Percentiles rank a stretch among this genome's conserved stretches.
Conservation (phyloP, 2,113 vertebrate species). For the Sylvia atricapilla region DNA sequence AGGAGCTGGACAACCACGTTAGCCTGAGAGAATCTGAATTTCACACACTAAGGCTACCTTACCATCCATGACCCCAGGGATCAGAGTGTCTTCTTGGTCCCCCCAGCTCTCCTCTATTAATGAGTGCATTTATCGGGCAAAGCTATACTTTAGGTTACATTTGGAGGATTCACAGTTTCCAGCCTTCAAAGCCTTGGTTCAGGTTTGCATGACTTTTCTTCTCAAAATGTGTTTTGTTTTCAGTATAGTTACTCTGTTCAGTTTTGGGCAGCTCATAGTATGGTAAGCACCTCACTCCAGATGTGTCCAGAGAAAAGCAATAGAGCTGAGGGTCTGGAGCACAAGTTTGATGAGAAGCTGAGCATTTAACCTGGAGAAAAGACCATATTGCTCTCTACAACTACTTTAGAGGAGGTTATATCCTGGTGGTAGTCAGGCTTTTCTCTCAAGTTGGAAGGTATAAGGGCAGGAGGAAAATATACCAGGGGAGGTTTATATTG, state of each 20-base stretch:
- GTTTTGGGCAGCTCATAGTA: neutral
- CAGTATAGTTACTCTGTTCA: fast-evolving
- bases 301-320: neutral
- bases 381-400: neutral
- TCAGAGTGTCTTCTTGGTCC: neutral
- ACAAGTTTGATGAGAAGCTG: neutral
- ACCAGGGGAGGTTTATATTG: neutral
- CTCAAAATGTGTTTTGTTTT: neutral
- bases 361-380: neutral
- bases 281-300: neutral
- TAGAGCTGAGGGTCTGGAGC: neutral
- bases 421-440: fast-evolving
- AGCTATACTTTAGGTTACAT: neutral
- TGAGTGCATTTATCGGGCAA: neutral
- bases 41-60: neutral
- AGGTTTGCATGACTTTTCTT: neutral
- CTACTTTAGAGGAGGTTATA: neutral
- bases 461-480: neutral
- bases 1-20: neutral
- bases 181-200: neutral
- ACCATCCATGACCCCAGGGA: too few relatives aligned
- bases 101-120: neutral
- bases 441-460: neutral
- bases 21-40: neutral
- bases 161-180: neutral